These are phyloP conservation scores for Acrocephalus arundinaceus DNA, from an alignment of 2,113 vertebrate species.

Conservation along the genomic window DNA sequence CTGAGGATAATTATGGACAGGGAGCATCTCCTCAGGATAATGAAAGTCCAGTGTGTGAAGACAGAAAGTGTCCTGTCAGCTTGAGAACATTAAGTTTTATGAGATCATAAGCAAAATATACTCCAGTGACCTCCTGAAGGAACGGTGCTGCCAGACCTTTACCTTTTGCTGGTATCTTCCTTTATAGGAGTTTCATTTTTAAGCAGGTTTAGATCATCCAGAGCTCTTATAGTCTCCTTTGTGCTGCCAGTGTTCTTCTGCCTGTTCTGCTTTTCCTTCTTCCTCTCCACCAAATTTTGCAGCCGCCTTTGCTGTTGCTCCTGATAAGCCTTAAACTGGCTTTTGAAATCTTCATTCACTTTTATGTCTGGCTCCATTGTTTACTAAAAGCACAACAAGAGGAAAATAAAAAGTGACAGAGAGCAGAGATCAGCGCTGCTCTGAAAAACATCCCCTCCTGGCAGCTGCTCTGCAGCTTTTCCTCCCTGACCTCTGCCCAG, in stretches of 20 bases:
- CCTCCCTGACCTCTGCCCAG: background rate
- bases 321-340: conserved; percentile 87
- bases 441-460: background rate
- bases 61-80: background rate
- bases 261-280: conserved; percentile 62
- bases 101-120: background rate
- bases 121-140: background rate
- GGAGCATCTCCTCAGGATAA: background rate
- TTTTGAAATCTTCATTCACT: conserved; percentile 71
- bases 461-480: background rate
- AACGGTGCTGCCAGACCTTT: background rate
- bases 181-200: background rate
- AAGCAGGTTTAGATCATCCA: conserved; percentile 65
- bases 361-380: conserved; percentile 70
- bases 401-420: background rate
- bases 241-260: background rate
- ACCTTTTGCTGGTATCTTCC: conserved; percentile 72
- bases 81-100: background rate
- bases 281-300: conserved; percentile 73
- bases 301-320: conserved; percentile 82
- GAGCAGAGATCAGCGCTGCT: background rate
- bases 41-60: background rate
- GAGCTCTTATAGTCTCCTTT: background rate
- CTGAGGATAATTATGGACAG: background rate
- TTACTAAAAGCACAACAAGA: background rate